Evolutionary conservation across 2,797 vertebrate species (phyloP), one percentile per base, ranked within the genome.

Genomic region (Agapornis canus): DNA sequence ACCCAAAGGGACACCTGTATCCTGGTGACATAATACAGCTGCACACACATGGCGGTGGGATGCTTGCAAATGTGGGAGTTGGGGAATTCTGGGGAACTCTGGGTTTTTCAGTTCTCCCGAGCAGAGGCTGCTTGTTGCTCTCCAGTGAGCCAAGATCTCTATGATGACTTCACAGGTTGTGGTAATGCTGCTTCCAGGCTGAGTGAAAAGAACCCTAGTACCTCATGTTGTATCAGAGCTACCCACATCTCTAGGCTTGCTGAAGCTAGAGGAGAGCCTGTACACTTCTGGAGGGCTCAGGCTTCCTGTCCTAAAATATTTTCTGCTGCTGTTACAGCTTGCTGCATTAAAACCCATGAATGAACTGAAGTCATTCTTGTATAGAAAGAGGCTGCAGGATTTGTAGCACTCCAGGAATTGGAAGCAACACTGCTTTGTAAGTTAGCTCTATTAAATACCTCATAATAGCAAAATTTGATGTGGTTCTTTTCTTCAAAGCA

Each of bases 401-500:
- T 93, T 93, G 68, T 22, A 68, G 86, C 94, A 64, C 71, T 82
- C 78, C 69, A 94, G 92, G 92, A 95, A 68, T 25, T 29, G 84
- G 72, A 82, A 92, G 71, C 86, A 86, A 52, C 42, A 25, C 35
- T 78, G 90, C 93, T 94, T 87, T 87, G 89, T 92, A 92, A 95
- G 90, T 93, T 80, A 87, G 90, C 93, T 73, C 79, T 92, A 49
- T 96, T 93, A 94, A 94, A 92, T 94, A 83, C 86, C 94, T 89
- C 54, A 71, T 35, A 65, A 80, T 75, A 96, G 94, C 94, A 95
- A 95, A 89, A 70, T 91, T 91, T 95, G 82, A 94, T 93, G 91
- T 0, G 0, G 60, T 45, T 65, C 65, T 77, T 88, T 51, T 51
- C 82, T 91, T 94, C 92, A 93, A 29, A 89, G 92, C 9, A 20